Evolutionary conservation across 1,140 invertebrate species (phyloP), one percentile per base, ranked within the genome.

Genomic region (Drosophila varians): DNA sequence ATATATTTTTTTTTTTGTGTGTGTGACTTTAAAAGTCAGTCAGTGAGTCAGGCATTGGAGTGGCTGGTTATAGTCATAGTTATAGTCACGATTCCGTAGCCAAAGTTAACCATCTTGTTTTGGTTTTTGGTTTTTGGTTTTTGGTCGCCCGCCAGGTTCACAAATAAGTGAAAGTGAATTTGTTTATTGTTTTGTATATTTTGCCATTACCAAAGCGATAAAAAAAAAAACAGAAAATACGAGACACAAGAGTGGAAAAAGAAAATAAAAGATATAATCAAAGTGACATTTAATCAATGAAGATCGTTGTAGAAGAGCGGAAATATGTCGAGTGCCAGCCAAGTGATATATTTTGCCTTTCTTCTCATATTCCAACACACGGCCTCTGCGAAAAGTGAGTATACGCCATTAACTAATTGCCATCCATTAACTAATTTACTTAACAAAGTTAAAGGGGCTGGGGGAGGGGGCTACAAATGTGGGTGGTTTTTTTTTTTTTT

Each of bases 131-230:
- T 38, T 36, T 43, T 26, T 54, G 47, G 7, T 14, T 34, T 36
- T 12, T 25, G 51, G 68, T 51, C 56, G 57, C 48, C 49, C 38
- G 77, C 60, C 77, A 80, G 77, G 77, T 80, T 80, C 79, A 87
- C 77, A 82, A 87, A 87, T 87, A 86, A 86, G 82, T 86, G 82
- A 86, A 86, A 86, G 82, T 86, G 82, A 86, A 86, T 86, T 86
- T 86, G 82, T 87, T 86, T 86, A 86, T 87, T 84, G 61, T n/a
- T n/a, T n/a, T 84, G 61, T 86, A 62, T 84, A 84, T 71, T 66
- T 83, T 83, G 78, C 78, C 77, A 83, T 83, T 83, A 84, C 78
- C 79, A 83, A 84, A 83, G 78, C 78, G n/a, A n/a, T n/a, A n/a
- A n/a, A 70, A 77, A 70, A 61, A 58, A 73, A 46, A 62, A 16